A percentile compares a stretch with the other conserved stretches of the same genome.
Conservation (phyloP, 2,797 vertebrate genomes). For the Cossypha heuglini region DNA sequence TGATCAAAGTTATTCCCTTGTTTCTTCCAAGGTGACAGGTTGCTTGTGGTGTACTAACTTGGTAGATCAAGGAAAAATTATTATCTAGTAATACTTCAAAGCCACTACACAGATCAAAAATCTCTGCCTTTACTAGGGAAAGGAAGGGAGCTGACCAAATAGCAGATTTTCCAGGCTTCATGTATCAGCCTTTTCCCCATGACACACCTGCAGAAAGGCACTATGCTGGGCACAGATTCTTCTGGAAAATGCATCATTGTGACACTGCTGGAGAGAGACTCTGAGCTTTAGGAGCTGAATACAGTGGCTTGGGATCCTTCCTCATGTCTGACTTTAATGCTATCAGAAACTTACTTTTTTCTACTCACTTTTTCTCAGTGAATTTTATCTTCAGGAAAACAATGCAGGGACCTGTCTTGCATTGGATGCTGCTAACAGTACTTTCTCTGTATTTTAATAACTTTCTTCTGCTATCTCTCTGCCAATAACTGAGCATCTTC, state of each 20-base stretch:
- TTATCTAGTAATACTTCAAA: neutral
- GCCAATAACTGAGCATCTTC: constrained; percentile 80
- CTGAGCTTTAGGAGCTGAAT: neutral
- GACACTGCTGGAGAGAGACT: neutral
- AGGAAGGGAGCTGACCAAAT: neutral
- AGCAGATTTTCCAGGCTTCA: neutral
- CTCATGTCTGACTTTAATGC: neutral
- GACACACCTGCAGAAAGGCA: neutral
- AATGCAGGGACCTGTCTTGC: constrained; percentile 80
- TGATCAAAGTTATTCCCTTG: neutral
- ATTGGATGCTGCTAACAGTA: constrained; percentile 78
- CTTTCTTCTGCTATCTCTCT: constrained; percentile 83
- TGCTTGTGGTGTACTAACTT: neutral
- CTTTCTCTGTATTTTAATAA: constrained; percentile 88
- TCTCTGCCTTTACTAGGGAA: neutral
- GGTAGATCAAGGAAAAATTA: neutral
- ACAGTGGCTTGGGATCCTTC: neutral
- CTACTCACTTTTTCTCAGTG: constrained; percentile 71
- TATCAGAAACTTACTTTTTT: neutral
- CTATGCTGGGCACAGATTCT: neutral
- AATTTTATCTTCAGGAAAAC: constrained; percentile 88
- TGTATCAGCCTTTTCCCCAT: neutral
- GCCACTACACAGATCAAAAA: neutral
- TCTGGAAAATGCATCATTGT: neutral
- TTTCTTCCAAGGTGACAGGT: neutral